Percentiles rank a stretch among this genome's conserved stretches.
These are phyloP conservation scores for Stomatorhinus walkeri DNA, from an alignment of 2,797 vertebrate species.

Conservation along the genomic window DNA sequence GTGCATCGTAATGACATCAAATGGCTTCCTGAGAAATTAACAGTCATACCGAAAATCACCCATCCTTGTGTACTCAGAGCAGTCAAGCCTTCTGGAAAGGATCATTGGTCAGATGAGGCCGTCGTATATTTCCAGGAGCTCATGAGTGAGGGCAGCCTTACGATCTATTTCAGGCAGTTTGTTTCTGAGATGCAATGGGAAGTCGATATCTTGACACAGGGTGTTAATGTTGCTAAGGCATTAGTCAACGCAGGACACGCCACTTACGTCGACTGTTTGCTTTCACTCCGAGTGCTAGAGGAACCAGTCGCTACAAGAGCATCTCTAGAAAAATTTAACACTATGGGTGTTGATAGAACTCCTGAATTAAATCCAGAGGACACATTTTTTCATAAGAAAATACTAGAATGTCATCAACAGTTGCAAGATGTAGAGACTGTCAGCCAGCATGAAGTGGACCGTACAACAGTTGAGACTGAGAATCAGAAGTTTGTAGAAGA, in stretches of 20 bases:
- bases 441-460: background rate
- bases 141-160: constrained; percentile 57
- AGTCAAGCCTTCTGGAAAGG: constrained; percentile 51
- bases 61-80: constrained; percentile 67
- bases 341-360: background rate
- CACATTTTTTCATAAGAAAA: background rate
- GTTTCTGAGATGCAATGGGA: constrained; percentile 57
- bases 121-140: constrained; percentile 59
- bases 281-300: constrained; percentile 46
- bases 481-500: background rate
- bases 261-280: constrained; percentile 45
- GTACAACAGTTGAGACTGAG: constrained; percentile 1
- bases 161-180: constrained; percentile 61
- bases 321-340: background rate
- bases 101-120: constrained; percentile 67
- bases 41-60: constrained; percentile 57
- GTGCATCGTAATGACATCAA: constrained; percentile 56
- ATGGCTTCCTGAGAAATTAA: constrained; percentile 57
- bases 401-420: background rate
- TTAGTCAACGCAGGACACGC: constrained; percentile 59
- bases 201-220: constrained; percentile 59
- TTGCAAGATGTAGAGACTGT: background rate
- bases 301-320: background rate
- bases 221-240: constrained; percentile 53
- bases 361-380: background rate